Conservation (phyloP, 2,888 invertebrate species). For the Cephus spinipes region DNA sequence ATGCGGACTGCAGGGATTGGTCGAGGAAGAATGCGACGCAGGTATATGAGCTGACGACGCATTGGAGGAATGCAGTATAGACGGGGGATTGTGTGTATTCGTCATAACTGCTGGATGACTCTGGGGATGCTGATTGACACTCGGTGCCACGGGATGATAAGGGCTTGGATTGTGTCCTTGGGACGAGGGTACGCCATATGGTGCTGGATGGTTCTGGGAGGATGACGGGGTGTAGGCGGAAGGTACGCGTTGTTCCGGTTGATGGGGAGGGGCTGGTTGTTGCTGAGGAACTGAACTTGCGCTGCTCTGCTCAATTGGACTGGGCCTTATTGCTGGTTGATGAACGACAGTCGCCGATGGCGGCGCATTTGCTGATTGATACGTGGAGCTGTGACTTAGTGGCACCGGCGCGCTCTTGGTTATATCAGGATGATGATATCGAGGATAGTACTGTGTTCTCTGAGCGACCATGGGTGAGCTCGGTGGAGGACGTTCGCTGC, state of each 20-base stretch:
- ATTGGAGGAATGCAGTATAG: slow-evolving; percentile 20
- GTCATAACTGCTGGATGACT: slow-evolving; percentile 12
- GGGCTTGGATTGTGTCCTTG: slow-evolving; percentile 10
- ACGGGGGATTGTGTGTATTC: slow-evolving; percentile 23
- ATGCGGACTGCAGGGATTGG: slow-evolving; percentile 49
- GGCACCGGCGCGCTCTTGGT: slow-evolving; percentile 59
- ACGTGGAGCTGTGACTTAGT: slow-evolving; percentile 52
- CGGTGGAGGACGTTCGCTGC: slow-evolving; percentile 21
- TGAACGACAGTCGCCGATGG: slow-evolving; percentile 55
- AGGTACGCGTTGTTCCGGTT: slow-evolving; percentile 40
- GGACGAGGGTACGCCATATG: neutral
- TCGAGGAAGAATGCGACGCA: slow-evolving; percentile 39
- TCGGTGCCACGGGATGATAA: slow-evolving; percentile 22
- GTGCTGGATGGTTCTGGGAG: slow-evolving; percentile 11
- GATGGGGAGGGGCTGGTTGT: slow-evolving; percentile 38
- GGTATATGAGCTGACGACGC: slow-evolving; percentile 26
- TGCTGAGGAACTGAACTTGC: slow-evolving; percentile 24
- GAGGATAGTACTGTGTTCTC: slow-evolving; percentile 60
- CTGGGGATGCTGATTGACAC: slow-evolving; percentile 33
- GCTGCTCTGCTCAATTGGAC: slow-evolving; percentile 40
- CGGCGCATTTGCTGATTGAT: slow-evolving; percentile 53
- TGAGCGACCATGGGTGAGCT: slow-evolving; percentile 40
- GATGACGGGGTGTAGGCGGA: slow-evolving; percentile 33
- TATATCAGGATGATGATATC: slow-evolving; percentile 61
- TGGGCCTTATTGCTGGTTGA: slow-evolving; percentile 44